Conservation (phyloP, 2,113 vertebrate genomes). For the Dromaius novaehollandiae region DNA sequence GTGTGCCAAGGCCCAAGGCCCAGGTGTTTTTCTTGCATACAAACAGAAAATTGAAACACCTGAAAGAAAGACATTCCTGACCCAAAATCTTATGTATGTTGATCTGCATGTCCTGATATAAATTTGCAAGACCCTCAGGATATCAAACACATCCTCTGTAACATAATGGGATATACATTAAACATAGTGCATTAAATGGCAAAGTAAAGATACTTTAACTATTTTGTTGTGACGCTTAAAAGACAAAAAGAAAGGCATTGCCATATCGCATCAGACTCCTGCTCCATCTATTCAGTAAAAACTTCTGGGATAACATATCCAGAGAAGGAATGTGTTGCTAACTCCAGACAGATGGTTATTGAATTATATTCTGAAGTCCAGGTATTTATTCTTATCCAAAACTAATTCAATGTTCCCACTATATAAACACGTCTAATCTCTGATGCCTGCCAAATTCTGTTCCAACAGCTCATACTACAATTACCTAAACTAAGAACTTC, state of each 20-base stretch:
- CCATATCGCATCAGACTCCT: neutral
- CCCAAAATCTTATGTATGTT: neutral
- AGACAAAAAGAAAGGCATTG: neutral
- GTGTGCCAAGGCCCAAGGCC: neutral
- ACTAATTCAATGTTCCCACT: slow-evolving; percentile 12
- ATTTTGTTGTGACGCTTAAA: neutral
- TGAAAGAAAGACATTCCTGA: neutral
- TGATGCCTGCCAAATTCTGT: neutral
- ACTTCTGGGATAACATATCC: neutral
- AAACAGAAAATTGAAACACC: neutral
- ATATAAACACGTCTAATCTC: slow-evolving; percentile 13
- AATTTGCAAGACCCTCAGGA: neutral
- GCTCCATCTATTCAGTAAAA: neutral
- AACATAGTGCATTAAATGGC: neutral
- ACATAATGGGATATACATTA: neutral
- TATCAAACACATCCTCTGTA: neutral
- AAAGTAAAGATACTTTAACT: neutral
- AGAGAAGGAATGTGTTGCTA: slow-evolving; percentile 26
- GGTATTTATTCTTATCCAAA: slow-evolving; percentile 13
- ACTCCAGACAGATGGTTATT: neutral
- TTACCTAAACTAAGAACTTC: slow-evolving; percentile 4
- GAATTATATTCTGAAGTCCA: neutral
- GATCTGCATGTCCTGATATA: neutral
- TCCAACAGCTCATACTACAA: neutral
- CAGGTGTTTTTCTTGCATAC: neutral